Conservation (phyloP, 2,113 vertebrate species). For the Myiozetetes cayanensis region DNA sequence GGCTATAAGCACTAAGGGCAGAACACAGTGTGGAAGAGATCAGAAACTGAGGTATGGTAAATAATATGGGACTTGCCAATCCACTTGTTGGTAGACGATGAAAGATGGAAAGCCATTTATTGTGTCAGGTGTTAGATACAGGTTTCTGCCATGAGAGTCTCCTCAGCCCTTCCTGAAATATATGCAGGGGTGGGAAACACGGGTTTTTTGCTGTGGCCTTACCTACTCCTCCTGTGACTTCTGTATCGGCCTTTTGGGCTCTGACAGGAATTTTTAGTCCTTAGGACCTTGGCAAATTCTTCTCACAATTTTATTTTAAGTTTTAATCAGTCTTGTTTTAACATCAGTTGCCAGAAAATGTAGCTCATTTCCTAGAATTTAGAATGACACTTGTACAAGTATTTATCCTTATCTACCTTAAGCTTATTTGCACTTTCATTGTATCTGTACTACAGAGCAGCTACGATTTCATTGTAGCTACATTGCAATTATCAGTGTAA, state of each 20-base stretch:
- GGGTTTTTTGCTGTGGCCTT: rapidly evolving
- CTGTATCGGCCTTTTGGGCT: background rate
- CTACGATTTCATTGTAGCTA: background rate
- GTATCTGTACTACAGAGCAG: background rate
- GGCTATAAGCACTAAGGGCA: background rate
- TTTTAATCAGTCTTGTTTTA: background rate
- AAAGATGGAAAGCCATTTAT: background rate
- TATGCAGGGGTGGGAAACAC: background rate
- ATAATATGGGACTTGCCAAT: background rate
- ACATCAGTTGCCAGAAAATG: background rate
- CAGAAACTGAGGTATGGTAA: background rate
- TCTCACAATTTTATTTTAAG: background rate
- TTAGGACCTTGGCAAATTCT: background rate
- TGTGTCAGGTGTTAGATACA: background rate
- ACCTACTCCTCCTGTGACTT: background rate
- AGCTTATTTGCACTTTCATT: background rate
- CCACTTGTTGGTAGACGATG: background rate
- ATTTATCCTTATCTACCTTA: background rate
- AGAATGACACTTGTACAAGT: background rate
- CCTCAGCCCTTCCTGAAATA: background rate
- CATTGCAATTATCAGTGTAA: background rate
- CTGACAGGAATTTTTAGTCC: background rate
- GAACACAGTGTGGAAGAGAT: background rate
- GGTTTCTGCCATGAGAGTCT: background rate
- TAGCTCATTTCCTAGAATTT: background rate